These are phyloP conservation scores for Florisuga fusca DNA, from an alignment of 2,797 vertebrate genomes.

Conservation along the genomic window DNA sequence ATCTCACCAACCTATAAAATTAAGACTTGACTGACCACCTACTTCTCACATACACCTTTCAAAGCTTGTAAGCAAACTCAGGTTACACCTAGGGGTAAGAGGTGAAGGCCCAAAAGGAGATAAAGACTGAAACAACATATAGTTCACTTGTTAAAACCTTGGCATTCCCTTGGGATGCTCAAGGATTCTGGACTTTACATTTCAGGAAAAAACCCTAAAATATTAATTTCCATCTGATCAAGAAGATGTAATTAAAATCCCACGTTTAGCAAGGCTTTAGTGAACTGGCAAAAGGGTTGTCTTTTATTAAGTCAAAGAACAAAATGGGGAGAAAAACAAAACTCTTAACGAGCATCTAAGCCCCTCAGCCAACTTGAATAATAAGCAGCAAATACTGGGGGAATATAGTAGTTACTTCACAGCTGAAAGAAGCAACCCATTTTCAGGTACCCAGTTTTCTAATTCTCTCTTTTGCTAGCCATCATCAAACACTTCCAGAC, in stretches of 20 bases:
- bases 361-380: not conserved
- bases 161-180: not conserved
- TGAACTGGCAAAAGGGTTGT: not conserved
- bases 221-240: not conserved
- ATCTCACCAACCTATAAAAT: not conserved
- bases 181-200: not conserved
- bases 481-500: not conserved
- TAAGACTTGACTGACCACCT: not conserved
- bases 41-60: not conserved
- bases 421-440: not conserved
- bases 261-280: not conserved
- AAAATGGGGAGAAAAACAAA: not conserved
- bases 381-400: not conserved
- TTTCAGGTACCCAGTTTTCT: not conserved
- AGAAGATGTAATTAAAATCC: not conserved
- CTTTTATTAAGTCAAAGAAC: not conserved
- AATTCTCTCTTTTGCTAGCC: not conserved
- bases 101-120: not conserved
- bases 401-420: not conserved
- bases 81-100: not conserved
- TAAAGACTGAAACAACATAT: not conserved
- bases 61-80: not conserved
- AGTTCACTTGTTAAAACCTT: not conserved
- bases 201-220: fast-evolving
- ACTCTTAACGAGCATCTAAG: not conserved